phyloP scores from a whole-genome alignment of 1,140 invertebrate species.

The Bombus soroeensis region DNA sequence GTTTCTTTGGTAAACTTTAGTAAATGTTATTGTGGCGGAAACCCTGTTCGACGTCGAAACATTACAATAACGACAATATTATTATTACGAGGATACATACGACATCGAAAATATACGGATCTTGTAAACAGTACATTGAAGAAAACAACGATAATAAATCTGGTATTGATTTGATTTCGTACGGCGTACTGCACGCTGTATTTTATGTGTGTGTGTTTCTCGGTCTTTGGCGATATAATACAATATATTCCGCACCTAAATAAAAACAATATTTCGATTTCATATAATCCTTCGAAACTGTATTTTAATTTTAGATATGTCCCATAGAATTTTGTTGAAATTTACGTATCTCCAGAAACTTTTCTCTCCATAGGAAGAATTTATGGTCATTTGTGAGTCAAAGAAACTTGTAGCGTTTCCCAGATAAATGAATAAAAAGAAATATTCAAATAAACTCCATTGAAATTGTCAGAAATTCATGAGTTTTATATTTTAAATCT shows the following conservation, averaged over 20 bases:
- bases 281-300: neutral
- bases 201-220: too few relatives aligned
- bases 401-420: neutral
- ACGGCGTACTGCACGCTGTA: neutral
- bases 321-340: neutral
- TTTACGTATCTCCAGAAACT: neutral
- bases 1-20: neutral
- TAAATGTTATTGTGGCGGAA: neutral
- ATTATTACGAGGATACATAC: neutral
- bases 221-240: neutral
- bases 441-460: neutral
- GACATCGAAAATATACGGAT: neutral
- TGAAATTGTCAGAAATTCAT: neutral
- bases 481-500: too few relatives aligned
- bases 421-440: neutral
- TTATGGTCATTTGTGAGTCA: neutral
- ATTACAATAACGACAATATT: constrained; percentile 24
- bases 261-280: neutral
- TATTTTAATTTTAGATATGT: neutral
- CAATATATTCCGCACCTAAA: neutral
- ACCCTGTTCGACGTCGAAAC: neutral
- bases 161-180: neutral
- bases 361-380: neutral
- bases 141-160: neutral
- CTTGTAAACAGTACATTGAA: neutral